phyloP scores from a whole-genome alignment of 1,140 invertebrate species.

The Aphidius ervi region DNA sequence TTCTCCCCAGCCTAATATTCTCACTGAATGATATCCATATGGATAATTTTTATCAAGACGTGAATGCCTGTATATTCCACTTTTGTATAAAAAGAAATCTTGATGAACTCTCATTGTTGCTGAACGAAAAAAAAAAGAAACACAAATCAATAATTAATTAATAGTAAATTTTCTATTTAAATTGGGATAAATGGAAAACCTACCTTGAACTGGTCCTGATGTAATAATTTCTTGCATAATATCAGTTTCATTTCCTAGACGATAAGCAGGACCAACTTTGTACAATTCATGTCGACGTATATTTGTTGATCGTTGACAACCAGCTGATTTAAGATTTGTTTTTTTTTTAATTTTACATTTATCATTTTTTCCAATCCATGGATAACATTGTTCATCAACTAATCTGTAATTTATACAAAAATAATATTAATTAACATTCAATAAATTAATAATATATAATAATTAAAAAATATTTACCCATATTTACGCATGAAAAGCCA shows the following conservation, averaged over 20 bases:
- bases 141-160: neutral
- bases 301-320: slow-evolving; percentile 51
- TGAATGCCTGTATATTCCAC: slow-evolving; percentile 75
- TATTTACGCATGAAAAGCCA: slow-evolving; percentile 82
- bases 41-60: slow-evolving; percentile 53
- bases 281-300: slow-evolving; percentile 60
- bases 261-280: slow-evolving; percentile 80
- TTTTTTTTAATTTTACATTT: slow-evolving; percentile 58
- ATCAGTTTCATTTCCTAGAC: slow-evolving; percentile 70
- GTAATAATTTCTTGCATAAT: slow-evolving; percentile 89
- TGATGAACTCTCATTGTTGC: slow-evolving; percentile 84
- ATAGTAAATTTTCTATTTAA: neutral
- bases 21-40: slow-evolving; percentile 81
- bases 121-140: slow-evolving; percentile 44
- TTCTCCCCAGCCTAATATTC: slow-evolving; percentile 88
- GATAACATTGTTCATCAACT: slow-evolving; percentile 77
- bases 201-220: slow-evolving; percentile 93
- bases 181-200: slow-evolving; percentile 16
- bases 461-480: slow-evolving; percentile 60
- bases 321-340: slow-evolving; percentile 51
- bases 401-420: slow-evolving; percentile 54
- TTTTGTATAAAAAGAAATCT: slow-evolving; percentile 85
- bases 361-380: slow-evolving; percentile 63
- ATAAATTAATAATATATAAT: neutral
- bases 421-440: neutral